These are phyloP conservation scores for Thysanoteuthis rhombus DNA, from an alignment of 2,888 invertebrate genomes.

Conservation along the genomic window DNA sequence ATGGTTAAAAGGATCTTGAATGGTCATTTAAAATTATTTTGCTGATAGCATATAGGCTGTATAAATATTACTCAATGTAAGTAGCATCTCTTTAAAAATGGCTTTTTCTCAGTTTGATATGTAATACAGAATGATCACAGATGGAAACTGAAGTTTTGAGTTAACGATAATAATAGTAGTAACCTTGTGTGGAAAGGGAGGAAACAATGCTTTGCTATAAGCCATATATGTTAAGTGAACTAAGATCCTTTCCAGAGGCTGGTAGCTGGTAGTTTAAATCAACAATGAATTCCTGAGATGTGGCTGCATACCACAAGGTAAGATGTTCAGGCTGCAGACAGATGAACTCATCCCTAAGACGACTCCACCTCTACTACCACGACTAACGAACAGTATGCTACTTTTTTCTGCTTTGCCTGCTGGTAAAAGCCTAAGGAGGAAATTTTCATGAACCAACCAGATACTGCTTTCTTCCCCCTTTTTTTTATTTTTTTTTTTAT, in stretches of 20 bases:
- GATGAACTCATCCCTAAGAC: neutral
- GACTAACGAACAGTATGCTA: neutral
- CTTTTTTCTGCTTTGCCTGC: neutral
- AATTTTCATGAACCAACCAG: neutral
- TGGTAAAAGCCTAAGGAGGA: neutral
- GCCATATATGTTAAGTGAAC: neutral
- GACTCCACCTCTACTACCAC: neutral
- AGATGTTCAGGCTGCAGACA: conserved; percentile 12
- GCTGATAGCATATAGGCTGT: neutral
- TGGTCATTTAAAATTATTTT: neutral
- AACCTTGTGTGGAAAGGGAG: neutral
- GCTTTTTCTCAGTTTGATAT: neutral
- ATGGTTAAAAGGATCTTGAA: too few species aligned
- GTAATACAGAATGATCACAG: neutral
- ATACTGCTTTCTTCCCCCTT: neutral
- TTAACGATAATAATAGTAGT: neutral
- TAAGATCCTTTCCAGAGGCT: neutral
- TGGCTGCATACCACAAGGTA: conserved; percentile 12
- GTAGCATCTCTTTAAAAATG: neutral
- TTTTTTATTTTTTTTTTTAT: neutral
- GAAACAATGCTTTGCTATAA: conserved; percentile 12
- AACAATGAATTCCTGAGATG: neutral
- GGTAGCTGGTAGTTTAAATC: conserved; percentile 12
- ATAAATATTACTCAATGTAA: neutral
- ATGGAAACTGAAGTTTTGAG: neutral